Base-by-base conservation (phyloP, 2,888 invertebrate species). In the Dryobota labecula region DNA sequence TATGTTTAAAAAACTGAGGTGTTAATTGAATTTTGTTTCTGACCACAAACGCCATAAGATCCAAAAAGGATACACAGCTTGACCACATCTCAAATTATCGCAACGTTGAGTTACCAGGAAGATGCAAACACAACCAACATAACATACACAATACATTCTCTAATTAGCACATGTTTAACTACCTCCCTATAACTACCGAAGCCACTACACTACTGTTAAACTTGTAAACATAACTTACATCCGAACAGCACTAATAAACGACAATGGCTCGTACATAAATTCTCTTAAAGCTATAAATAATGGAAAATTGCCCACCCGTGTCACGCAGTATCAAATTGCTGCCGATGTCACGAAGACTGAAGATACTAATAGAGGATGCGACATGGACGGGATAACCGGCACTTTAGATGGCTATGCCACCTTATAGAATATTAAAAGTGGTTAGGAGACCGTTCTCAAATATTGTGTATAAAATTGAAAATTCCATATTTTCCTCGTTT, bases 301-400 rank as follows among this genome's bases (percentile, higher is more conserved):
- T 91, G 93, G 92, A 88, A 91, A 93, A 94, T 93, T 92, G 93
- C 93, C 92, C 91, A 92, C 93, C 94, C 93, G 82, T 92, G 94
- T 93, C 93, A 91, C 87, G 84, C 79, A 86, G 90, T 93, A 92
- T 94, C 93, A 93, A 92, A 93, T 92, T 91, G 91, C 88, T 88
- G 85, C 85, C 89, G 86, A 73, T 78, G 73, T 73, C 82, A 68
- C 70, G 33, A 80, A 63, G 71, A 45, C 68, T 67, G 57, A 68
- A 68, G 76, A 61, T 69, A 65, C 65, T 65, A 54, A 81, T 71
- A 47, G 57, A 43, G 57, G 24, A 75, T 51, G n/a, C n/a, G 56
- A 77, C 43, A 62, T 62, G 43, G 36, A n/a, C 6, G 38, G 45
- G 27, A 0, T 77, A 70, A n/a, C 38, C 20, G 41, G 24, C 36